phyloP scores from a whole-genome alignment of 2,797 vertebrate genomes.

The Hyperoplus lanceolatus region DNA sequence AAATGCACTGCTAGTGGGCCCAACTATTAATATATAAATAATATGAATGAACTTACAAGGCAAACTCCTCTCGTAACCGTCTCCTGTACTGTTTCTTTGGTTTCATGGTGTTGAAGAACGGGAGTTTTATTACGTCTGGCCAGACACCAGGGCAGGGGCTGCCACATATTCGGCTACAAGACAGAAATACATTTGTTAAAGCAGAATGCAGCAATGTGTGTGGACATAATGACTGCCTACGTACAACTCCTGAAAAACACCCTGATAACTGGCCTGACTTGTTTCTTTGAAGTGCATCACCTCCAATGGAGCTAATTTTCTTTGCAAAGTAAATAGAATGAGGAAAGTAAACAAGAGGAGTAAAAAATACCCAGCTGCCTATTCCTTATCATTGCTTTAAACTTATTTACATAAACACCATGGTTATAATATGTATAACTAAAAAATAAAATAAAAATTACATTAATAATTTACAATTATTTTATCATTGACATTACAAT shows the following conservation, averaged over 20 bases:
- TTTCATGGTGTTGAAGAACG: slow-evolving; percentile 99
- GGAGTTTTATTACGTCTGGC: slow-evolving; percentile 99
- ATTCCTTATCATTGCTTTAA: not conserved
- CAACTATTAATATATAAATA: not conserved
- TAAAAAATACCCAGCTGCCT: not conserved
- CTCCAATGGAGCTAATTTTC: not conserved
- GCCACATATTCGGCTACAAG: slow-evolving; percentile 94
- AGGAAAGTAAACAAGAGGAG: not conserved
- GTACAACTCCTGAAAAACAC: not conserved
- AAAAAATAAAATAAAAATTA: too few relatives aligned
- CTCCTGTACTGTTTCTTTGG: slow-evolving; percentile 99
- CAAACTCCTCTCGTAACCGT: slow-evolving; percentile 96
- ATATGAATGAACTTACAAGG: slow-evolving; percentile 90
- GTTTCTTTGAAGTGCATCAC: not conserved
- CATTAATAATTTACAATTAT: too few relatives aligned
- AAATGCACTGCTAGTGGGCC: not conserved
- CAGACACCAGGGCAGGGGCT: slow-evolving; percentile 98
- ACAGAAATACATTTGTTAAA: slow-evolving; percentile 8
- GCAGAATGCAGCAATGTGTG: not conserved
- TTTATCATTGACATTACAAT: too few relatives aligned
- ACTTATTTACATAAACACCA: too few relatives aligned
- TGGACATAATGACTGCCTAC: not conserved
- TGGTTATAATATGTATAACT: too few relatives aligned
- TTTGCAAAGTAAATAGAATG: not conserved
- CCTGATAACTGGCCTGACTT: slow-evolving; percentile 14